Evolutionary conservation across 1,140 invertebrate species (phyloP), one percentile per base, ranked within the genome.

Genomic region (Apis florea): DNA sequence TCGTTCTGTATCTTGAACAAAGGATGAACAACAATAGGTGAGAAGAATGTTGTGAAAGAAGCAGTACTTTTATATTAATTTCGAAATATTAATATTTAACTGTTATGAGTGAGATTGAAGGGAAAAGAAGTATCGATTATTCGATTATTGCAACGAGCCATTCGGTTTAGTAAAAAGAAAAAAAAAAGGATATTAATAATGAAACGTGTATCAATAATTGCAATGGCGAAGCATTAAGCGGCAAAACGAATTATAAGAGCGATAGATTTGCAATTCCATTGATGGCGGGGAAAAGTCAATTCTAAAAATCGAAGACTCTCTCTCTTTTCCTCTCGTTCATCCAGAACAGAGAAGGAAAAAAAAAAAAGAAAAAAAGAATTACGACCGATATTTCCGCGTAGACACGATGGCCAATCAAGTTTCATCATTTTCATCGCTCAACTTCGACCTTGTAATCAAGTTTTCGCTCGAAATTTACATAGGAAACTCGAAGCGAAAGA

Each of bases 381-480:
- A 4, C 19, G 40, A 19, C 26, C 47, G 47, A 26, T 51, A 64
- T 31, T 67, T 67, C 12, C 51, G 21, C 74, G 12, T 54, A 76
- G 61, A 54, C 24, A 56, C 51, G 59, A 56, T 19, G 51, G 21
- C 9, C 74, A 67, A 76, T 76, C 31, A 76, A 67, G 63, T 66
- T 67, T 56, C 26, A 51, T 67, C 31, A 67, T 54, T 76, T 56
- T 67, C 63, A 17, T 66, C 63, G 74, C 19, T 53, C 61, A 54
- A 56, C 74, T 53, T 24, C 19, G 51, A 67, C 31, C 74, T 17
- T 19, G 51, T 67, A 76, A 76, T 76, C 51, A 51, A 66, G 21
- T 76, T 76, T 58, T 15, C 24, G 15, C 31, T 47, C 21, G 49
- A 31, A 19, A 76, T 76, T 76, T 76, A n/a, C 74, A 76, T 76